phyloP scores from a whole-genome alignment of 1,140 invertebrate genomes.

The Nasonia longicornis region DNA sequence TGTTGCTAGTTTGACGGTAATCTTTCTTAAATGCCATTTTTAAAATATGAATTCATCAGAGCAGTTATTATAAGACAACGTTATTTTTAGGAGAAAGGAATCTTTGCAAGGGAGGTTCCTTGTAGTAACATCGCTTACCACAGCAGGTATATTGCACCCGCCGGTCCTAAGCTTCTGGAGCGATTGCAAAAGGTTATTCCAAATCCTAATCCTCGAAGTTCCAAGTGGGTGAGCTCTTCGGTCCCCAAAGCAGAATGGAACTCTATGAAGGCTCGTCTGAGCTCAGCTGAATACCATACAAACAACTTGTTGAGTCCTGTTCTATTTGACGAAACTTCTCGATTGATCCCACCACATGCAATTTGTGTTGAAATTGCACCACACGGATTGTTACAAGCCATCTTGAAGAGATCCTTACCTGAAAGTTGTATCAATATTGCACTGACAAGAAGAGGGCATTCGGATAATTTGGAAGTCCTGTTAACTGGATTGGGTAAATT shows the following conservation, averaged over 20 bases:
- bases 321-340: slow-evolving; percentile 83
- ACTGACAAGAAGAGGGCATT: slow-evolving; percentile 79
- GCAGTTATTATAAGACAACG: neutral
- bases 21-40: neutral
- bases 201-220: slow-evolving; percentile 75
- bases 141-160: slow-evolving; percentile 72
- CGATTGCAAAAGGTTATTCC: slow-evolving; percentile 76
- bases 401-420: slow-evolving; percentile 39
- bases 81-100: slow-evolving; percentile 64
- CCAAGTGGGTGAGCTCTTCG: slow-evolving; percentile 86
- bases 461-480: slow-evolving; percentile 77
- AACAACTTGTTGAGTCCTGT: slow-evolving; percentile 88
- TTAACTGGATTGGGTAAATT: slow-evolving; percentile 78
- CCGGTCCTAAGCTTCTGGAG: slow-evolving; percentile 74
- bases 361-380: slow-evolving; percentile 81
- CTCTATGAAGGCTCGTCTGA: slow-evolving; percentile 73
- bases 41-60: too few species aligned
- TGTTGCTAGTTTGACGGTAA: slow-evolving; percentile 62
- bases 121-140: slow-evolving; percentile 74
- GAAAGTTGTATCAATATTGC: slow-evolving; percentile 76
- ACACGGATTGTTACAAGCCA: slow-evolving; percentile 69
- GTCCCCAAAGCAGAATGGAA: slow-evolving; percentile 81
- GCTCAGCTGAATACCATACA: slow-evolving; percentile 89
- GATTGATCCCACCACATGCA: slow-evolving; percentile 80
- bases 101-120: slow-evolving; percentile 36